phyloP scores from a whole-genome alignment of 2,113 vertebrate genomes.

The Opisthocomus hoazin region DNA sequence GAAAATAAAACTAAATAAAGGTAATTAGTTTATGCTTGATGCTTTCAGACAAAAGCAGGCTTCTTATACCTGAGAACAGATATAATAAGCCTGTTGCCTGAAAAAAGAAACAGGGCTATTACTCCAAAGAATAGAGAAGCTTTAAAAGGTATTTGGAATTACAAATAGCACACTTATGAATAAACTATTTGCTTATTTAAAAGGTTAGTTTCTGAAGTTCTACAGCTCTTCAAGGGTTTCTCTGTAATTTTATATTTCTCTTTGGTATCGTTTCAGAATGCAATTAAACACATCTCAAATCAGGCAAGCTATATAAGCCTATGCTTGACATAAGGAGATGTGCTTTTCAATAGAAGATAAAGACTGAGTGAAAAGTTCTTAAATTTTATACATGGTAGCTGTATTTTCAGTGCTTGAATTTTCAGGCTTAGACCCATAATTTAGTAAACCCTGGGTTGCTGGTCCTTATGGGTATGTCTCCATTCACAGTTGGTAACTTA shows the following conservation, averaged over 20 bases:
- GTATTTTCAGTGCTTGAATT: neutral
- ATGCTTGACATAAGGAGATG: neutral
- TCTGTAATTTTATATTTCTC: neutral
- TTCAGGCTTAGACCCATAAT: neutral
- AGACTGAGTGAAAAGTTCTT: neutral
- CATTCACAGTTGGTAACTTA: neutral
- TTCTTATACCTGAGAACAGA: neutral
- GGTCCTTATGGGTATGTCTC: neutral
- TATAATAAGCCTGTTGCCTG: neutral
- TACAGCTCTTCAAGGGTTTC: neutral
- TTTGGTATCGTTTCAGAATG: neutral
- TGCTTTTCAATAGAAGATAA: neutral
- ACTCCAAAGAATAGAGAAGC: neutral
- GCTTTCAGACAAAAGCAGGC: neutral
- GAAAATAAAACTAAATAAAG: neutral
- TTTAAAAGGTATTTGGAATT: neutral
- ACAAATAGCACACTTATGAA: neutral
- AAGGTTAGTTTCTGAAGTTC: neutral
- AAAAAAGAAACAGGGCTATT: neutral
- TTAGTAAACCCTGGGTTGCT: neutral
- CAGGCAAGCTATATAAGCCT: neutral
- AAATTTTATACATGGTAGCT: neutral
- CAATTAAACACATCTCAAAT: neutral
- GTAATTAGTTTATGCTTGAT: neutral
- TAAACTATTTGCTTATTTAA: neutral